phyloP scores from a whole-genome alignment of 2,113 vertebrate species.

The Eira barbara region DNA sequence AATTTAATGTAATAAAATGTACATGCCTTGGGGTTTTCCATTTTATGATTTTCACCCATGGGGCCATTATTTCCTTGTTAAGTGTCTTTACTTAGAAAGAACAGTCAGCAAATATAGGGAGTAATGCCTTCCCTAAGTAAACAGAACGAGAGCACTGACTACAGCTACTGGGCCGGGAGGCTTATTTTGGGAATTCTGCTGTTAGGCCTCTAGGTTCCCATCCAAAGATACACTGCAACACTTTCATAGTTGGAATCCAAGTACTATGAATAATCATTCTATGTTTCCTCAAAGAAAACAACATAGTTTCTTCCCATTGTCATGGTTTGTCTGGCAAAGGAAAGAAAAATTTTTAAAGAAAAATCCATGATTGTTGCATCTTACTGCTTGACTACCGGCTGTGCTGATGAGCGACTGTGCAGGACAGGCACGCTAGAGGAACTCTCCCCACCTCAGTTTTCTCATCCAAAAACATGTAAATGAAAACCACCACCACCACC shows the following conservation, averaged over 20 bases:
- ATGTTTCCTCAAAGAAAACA: neutral
- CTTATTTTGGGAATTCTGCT: neutral
- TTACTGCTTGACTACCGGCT: neutral
- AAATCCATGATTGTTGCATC: neutral
- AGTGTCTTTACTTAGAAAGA: constrained; percentile 41
- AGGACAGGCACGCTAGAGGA: too few relatives aligned
- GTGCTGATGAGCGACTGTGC: too few relatives aligned
- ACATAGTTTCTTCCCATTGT: neutral
- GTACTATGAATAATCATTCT: neutral
- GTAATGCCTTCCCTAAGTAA: neutral
- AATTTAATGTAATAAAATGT: constrained; percentile 65
- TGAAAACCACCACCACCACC: neutral
- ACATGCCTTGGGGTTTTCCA: constrained; percentile 38
- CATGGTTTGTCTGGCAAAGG: neutral
- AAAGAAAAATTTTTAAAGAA: neutral
- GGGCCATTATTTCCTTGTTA: constrained; percentile 60
- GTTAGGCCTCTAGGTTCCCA: neutral
- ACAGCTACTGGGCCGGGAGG: neutral
- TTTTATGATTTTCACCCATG: constrained; percentile 49
- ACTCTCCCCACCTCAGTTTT: neutral
- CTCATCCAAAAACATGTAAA: neutral
- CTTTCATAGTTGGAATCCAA: neutral
- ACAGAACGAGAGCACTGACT: neutral
- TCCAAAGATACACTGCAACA: neutral
- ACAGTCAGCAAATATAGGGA: constrained; percentile 27